Base-by-base conservation (phyloP, 2,113 vertebrate genomes). In the Meriones unguiculatus region DNA sequence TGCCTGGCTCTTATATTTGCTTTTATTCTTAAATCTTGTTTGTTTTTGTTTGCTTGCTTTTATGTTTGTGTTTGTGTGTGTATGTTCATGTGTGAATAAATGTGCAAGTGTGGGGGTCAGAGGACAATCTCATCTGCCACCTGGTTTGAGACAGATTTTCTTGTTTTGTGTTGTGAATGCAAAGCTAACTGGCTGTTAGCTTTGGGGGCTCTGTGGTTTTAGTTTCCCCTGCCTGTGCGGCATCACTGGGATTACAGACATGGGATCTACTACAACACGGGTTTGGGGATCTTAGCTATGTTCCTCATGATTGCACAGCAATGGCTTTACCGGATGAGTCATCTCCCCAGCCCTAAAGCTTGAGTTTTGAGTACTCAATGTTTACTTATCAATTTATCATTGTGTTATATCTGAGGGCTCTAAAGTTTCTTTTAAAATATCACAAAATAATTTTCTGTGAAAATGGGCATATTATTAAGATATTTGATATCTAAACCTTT, bases 1-100 rank as follows among this genome's bases (percentile, higher is more conserved):
- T 41, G 59, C 38, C n/a, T 28, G 81, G 12, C 5, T 62, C 1
- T 62, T 38, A 1, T 25, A 82, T 82, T 62, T 64, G 2, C 18
- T 52, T 69, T 50, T 70, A 24, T 10, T 65, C 13, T 8, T 41
- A 41, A 65, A 85, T 7, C 6, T 28, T 28, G 10, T 84, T 24
- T 22, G 0, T 11, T 22, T 25, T 8, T 38, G 0, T 4, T 25
- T 84, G 1, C 3, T 9, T 65, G 6, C 0, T 13, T 25, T n/a
- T 82, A 13, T 14, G 12, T 62, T 7, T 84, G 57, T 62, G 20
- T 62, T 4, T 85, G 12, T 84, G n/a, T 62, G 13, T 64, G 52
- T n/a, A 1, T 59, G 54, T 38, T 12, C 5, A 2, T n/a, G 10
- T 81, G 13, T 81, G 18, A 35, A 2, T 8, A 32, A 30, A 82